Evolutionary conservation across 2,797 vertebrate genomes (phyloP).

Genomic region (Pangasius mekongensis): DNA sequence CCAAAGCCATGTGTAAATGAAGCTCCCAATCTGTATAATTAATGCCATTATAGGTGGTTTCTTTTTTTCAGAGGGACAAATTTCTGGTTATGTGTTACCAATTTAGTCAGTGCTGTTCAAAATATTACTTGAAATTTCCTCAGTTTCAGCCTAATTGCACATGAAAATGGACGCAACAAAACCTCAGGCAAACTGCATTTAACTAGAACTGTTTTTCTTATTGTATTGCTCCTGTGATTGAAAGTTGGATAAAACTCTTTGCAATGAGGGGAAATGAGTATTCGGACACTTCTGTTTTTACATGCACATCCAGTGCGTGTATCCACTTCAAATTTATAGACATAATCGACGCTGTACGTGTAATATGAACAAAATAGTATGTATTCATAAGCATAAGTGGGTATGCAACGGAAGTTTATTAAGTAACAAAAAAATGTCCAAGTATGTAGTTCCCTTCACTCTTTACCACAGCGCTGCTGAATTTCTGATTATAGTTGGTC

Average conservation of each 20-base stretch:
- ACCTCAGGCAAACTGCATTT: background rate
- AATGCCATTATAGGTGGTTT: no score
- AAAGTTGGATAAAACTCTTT: background rate
- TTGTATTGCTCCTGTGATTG: background rate
- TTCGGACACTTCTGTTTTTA: no score
- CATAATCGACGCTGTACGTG: no score
- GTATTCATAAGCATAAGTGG: background rate
- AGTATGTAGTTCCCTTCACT: background rate
- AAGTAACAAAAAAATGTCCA: background rate
- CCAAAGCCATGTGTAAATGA: no score
- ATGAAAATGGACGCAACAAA: background rate
- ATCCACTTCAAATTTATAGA: no score
- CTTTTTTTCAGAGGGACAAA: no score
- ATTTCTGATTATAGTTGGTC: background rate
- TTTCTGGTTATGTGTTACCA: no score
- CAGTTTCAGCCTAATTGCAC: background rate
- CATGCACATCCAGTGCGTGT: no score
- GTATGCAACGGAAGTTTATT: background rate
- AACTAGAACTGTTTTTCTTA: background rate
- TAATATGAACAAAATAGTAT: no score
- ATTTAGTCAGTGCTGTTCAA: background rate
- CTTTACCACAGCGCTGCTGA: background rate
- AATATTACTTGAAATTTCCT: background rate
- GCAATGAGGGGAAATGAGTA: no score
- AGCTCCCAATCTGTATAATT: no score